Evolutionary conservation across 2,113 vertebrate species (phyloP), one percentile per base, ranked within the genome.

Genomic region (Melospiza melodia): DNA sequence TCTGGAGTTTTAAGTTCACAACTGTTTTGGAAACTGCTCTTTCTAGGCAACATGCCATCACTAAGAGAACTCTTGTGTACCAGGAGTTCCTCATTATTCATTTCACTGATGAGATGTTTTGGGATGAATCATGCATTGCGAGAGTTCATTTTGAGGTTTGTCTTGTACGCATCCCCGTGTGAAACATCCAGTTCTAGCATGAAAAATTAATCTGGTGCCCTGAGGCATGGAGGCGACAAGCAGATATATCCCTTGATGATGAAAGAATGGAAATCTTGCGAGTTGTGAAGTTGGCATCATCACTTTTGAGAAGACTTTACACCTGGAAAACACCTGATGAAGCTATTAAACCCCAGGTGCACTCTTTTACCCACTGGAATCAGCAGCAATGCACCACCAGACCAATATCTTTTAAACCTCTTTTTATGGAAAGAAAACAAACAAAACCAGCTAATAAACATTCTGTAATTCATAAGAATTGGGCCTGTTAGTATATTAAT

Each of bases 51-150:
- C 0, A 1, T 69, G 75, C 75, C 76, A 83, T 78, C 33, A 27
- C 71, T 72, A 41, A 76, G 46, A 72, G 13, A 94, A 19, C 30
- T 88, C 44, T 76, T 85, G 85, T 3, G 9, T 90, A 85, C 67
- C 75, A 66, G 24, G 65, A 76, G 49, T 83, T 90, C 66, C 63
- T 95, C 85, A 92, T 91, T 69, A 87, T 79, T 94, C 74, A 75
- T 73, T 93, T 90, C 37, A 49, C 51, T 61, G 85, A 73, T 76
- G 37, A 93, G 82, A 93, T 85, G 23, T 82, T 94, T 79, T 35
- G 22, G 44, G 23, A 75, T 87, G 67, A 85, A 90, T 83, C 85
- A 87, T 8, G 5, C 31, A 23, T n/a, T 80, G n/a, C 54, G 58
- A 28, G 76, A 71, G 65, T 59, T 95, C 73, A 81, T 75, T 77